These are phyloP conservation scores for Esperia sulphurella DNA, from an alignment of 2,888 invertebrate species.

Conservation along the genomic window DNA sequence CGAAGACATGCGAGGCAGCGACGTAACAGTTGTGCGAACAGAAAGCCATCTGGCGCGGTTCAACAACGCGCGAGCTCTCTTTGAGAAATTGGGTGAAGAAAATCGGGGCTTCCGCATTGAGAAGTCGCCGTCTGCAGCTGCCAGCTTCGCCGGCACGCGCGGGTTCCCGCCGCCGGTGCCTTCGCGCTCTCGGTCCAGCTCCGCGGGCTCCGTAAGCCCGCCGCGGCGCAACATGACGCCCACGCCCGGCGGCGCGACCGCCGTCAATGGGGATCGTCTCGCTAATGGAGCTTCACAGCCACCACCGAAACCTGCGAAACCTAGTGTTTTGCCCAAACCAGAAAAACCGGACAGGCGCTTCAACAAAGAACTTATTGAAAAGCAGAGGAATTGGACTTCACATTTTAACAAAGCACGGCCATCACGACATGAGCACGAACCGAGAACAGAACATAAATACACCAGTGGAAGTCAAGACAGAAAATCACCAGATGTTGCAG, in stretches of 20 bases:
- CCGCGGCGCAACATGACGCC: slow-evolving; percentile 77
- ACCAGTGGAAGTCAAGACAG: slow-evolving; percentile 50
- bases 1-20: slow-evolving; percentile 71
- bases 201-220: slow-evolving; percentile 82
- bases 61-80: slow-evolving; percentile 93
- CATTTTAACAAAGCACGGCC: slow-evolving; percentile 91
- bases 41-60: slow-evolving; percentile 95
- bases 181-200: slow-evolving; percentile 82
- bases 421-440: slow-evolving; percentile 49
- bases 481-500: slow-evolving; percentile 58
- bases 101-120: slow-evolving; percentile 81
- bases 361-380: slow-evolving; percentile 92
- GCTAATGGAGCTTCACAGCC: slow-evolving; percentile 69
- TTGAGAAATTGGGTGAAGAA: slow-evolving; percentile 92
- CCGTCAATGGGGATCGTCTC: slow-evolving; percentile 60
- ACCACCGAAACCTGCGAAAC: slow-evolving; percentile 71
- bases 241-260: slow-evolving; percentile 54
- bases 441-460: slow-evolving; percentile 54
- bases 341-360: slow-evolving; percentile 91
- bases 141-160: slow-evolving; percentile 76
- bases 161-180: slow-evolving; percentile 74
- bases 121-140: slow-evolving; percentile 78
- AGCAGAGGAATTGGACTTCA: slow-evolving; percentile 95
- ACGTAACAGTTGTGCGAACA: slow-evolving; percentile 88
- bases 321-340: slow-evolving; percentile 83